Base-by-base conservation (phyloP, 2,888 invertebrate species). In the Thymelicus lineola region DNA sequence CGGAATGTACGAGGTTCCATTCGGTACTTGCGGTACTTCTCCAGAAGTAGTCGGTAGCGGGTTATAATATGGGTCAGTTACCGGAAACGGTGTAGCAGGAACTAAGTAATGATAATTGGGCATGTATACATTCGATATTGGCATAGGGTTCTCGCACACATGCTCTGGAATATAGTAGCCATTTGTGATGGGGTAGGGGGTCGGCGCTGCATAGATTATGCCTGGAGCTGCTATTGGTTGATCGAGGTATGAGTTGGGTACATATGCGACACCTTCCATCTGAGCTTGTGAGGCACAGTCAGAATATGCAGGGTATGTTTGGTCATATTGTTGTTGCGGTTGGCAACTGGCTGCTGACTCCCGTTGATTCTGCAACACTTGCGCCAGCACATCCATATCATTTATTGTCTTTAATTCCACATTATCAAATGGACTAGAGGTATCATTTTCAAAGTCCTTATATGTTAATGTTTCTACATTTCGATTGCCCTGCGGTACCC, bases 351-450 rank as follows among this genome's bases (percentile, higher is more conserved):
- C 79, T 15, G 80, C 70, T 0, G 89, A 85, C 6, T 87, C 86
- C 70, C 84, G 82, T 83, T 95, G 87, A 77, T 84, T 88, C 75
- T 92, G 91, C 73, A 96, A 84, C 59, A 98, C 97, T 88, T 97
- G 96, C 14, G 98, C 98, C 74, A 98, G 90, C 84, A 97, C 96
- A 87, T 98, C 98, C 95, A 98, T 96, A 83, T 98, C 98, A 90
- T 98, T 98, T 71, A 98, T 97, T 55, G 98, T 97, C 89, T 98
- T 98, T 66, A 98, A 87, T 90, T 98, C 98, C 89, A 98, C 96
- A 90, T 97, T 98, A 91, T 98, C 98, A 90, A 98, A 98, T 0
- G 98, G 98, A 86, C 97, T 98, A 66, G 97, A 97, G 63, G 97
- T 97, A 83, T 98, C 98, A 83, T 97, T 96, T 88, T 98, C 98